Percentiles rank a stretch among this genome's conserved stretches.
Conservation (phyloP, 2,113 vertebrate species). For the Meriones unguiculatus region DNA sequence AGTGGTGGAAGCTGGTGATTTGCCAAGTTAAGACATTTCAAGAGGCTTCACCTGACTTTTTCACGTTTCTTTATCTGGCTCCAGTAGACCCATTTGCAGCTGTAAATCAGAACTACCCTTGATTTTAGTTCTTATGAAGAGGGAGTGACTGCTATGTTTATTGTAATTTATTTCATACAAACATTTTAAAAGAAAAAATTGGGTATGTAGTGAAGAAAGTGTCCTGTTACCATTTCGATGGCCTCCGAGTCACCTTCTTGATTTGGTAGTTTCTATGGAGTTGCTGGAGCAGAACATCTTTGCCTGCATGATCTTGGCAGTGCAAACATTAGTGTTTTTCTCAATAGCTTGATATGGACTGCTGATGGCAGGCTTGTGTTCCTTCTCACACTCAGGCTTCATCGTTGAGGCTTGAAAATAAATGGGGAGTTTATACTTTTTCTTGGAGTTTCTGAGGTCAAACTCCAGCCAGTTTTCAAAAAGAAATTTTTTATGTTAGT, state of each 20-base stretch:
- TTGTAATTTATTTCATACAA: not conserved
- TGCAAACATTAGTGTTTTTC: not conserved
- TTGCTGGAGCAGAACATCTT: not conserved
- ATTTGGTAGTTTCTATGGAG: not conserved
- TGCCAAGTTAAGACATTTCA: not conserved
- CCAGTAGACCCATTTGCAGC: not conserved
- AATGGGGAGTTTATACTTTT: constrained; percentile 46
- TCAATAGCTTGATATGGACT: not conserved
- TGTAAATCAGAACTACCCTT: not conserved
- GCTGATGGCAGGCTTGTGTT: not conserved
- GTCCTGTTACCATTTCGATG: not conserved
- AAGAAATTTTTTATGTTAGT: not conserved
- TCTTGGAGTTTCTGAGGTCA: not conserved
- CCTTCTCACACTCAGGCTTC: not conserved
- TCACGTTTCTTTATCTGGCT: not conserved
- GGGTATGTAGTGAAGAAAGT: not conserved
- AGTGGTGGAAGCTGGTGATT: not conserved
- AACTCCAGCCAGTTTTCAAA: not conserved
- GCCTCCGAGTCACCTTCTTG: not conserved
- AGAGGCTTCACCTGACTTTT: not conserved
- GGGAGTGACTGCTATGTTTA: not conserved
- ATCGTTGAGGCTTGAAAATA: constrained; percentile 34
- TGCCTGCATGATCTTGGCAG: not conserved
- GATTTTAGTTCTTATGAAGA: not conserved
- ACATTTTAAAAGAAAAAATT: not conserved